These are phyloP conservation scores for Drosophila baimaii DNA, from an alignment of 1,140 invertebrate species.

Conservation along the genomic window DNA sequence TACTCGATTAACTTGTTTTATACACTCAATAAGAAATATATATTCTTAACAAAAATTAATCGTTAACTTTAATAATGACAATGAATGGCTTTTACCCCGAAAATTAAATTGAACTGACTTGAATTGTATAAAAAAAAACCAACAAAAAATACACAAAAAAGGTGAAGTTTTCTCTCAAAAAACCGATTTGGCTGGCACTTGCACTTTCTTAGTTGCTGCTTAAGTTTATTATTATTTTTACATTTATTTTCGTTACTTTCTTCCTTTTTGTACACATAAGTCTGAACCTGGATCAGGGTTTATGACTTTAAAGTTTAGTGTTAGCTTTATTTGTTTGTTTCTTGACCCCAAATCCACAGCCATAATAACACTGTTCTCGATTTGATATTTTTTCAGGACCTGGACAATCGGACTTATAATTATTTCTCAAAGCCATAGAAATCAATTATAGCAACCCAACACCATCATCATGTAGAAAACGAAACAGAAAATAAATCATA, in stretches of 20 bases:
- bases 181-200: constrained; percentile 59
- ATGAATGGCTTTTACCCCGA: constrained; percentile 75
- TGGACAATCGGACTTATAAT: constrained; percentile 84
- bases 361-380: constrained; percentile 30
- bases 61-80: constrained; percentile 71
- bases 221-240: constrained; percentile 33
- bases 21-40: constrained; percentile 71
- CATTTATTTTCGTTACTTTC: constrained; percentile 41
- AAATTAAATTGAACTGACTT: constrained; percentile 55
- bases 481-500: constrained; percentile 32
- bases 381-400: constrained; percentile 80
- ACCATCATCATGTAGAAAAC: constrained; percentile 44
- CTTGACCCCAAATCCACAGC: not conserved
- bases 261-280: constrained; percentile 37
- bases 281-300: constrained; percentile 21
- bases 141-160: constrained; percentile 55
- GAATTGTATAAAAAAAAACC: constrained; percentile 40
- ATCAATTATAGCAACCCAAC: constrained; percentile 80
- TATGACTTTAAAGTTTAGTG: constrained; percentile 57
- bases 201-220: constrained; percentile 57
- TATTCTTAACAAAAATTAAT: constrained; percentile 78
- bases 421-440: constrained; percentile 84
- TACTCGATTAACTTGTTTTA: constrained; percentile 76
- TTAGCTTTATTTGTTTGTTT: constrained; percentile 58
- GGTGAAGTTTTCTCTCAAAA: constrained; percentile 84